Base-by-base conservation (phyloP, 2,888 invertebrate species). In the Temnothorax unifasciatus region DNA sequence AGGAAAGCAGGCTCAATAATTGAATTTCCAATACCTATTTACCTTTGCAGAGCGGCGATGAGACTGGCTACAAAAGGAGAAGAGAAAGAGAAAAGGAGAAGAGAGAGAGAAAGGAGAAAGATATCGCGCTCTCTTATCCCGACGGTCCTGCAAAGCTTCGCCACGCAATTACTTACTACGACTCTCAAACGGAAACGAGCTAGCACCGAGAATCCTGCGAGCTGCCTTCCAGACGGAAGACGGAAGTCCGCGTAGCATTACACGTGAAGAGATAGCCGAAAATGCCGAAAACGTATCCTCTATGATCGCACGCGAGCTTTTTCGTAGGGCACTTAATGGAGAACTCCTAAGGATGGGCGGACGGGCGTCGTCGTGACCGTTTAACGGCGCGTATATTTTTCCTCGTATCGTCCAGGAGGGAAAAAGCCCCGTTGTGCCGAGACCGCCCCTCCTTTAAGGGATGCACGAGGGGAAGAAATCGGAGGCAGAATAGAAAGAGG, bases 21-120 rank as follows among this genome's bases (percentile, higher is more conserved):
- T 90, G 91, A 91, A 88, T 88, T 90, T 88, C 88, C 90, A 87
- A 86, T 87, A 88, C 84, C 88, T 90, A 91, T 91, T 90, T 91
- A 90, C 90, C 87, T 87, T 88, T 87, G 81, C 82, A 63, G 64
- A 81, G 73, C 44, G 52, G 25, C 52, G 76, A 76, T 76, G 64
- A 64, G 25, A 38, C 76, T 2, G 38, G 25, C 25, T 64, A 52
- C 63, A 50, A 76, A 41, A 41, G 61, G 8, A 6, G 61, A n/a
- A n/a, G 29, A 41, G 21, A 41, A 2, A 41, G 13, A 68, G 13
- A 34, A 8, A 38, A 6, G 6, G 34, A n/a, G 3, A 29, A 29
- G 75, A 74, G n/a, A n/a, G 25, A 73, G 21, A 41, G 25, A 34
- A 8, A 61, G 38, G 2, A 44, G 38, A 61, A 3, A 29, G 11